A percentile compares a stretch with the other conserved stretches of the same genome.
phyloP scores from a whole-genome alignment of 2,113 vertebrate genomes.

The Oreochromis aureus region DNA sequence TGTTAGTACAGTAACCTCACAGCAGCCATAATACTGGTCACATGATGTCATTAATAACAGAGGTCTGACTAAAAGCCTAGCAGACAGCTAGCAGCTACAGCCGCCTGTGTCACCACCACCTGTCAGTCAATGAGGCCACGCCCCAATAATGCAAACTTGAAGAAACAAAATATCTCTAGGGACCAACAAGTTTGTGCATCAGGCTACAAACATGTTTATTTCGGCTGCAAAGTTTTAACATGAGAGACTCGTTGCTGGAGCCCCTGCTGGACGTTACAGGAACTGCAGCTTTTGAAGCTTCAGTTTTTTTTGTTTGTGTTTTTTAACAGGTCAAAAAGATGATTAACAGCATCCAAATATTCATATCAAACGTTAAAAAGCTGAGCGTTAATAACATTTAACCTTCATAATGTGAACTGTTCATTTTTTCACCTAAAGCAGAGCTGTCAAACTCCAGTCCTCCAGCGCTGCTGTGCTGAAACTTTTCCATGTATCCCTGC shows the following conservation, averaged over 20 bases:
- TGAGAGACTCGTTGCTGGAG: background rate
- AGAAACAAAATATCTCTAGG: background rate
- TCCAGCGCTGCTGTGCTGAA: fast-evolving
- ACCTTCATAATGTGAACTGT: background rate
- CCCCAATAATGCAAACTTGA: background rate
- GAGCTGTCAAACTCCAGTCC: background rate
- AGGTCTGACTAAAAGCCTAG: background rate
- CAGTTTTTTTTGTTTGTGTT: background rate
- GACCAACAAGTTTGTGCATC: background rate
- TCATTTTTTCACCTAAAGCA: background rate
- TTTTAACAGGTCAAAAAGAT: background rate
- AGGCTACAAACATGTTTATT: background rate
- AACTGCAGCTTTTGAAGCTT: background rate
- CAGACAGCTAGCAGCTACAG: background rate
- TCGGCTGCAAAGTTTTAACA: background rate
- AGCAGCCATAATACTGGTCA: background rate
- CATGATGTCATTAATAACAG: background rate
- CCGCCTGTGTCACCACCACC: background rate
- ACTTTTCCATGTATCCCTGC: background rate
- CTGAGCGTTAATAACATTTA: background rate
- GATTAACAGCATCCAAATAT: background rate
- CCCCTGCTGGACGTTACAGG: background rate
- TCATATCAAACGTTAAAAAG: background rate
- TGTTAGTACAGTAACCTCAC: background rate
- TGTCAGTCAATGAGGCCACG: background rate